Evolutionary conservation across 1,140 invertebrate species (phyloP), one percentile per base, ranked within the genome.

Genomic region (Hylyphantes graminicola): DNA sequence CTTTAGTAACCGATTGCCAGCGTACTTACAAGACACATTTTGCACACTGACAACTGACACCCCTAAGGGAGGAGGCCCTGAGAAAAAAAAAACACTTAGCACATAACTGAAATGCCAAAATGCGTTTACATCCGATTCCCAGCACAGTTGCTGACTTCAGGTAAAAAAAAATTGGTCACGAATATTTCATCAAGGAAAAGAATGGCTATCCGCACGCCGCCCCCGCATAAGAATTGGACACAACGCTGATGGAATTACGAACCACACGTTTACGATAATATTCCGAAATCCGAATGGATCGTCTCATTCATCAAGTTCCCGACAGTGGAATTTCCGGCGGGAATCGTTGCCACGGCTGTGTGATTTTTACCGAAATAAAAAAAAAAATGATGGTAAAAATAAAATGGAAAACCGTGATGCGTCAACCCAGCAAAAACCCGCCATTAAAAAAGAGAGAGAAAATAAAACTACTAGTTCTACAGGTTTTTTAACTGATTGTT

Each of bases 401-500:
- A 78, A 77, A 59, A 74, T 59, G 9, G 21, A 63, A 13, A 74
- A 74, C 67, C 63, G 61, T 65, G 76, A 78, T 72, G 80, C 80
- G 72, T 83, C 80, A 83, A 67, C 79, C 53, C 21, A 17, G 50
- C 51, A 65, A 78, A 21, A 64, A 67, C 35, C 54, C 19, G 35
- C 12, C 57, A 59, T 13, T 59, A 59, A 59, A 59, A 57, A 59
- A 65, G 12, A 65, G 17, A 65, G 63, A 57, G 53, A 65, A 53
- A 17, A 70, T 55, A 67, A 75, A 83, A 83, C 80, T 35, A 35
- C 35, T 83, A 50, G 80, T 83, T 83, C 80, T 83, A 53, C 80
- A 74, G 80, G 80, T 83, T 74, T 35, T 35, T 35, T 57, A 81
- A 73, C 55, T 55, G 65, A 70, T 73, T 72, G 79, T 80, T 35